phyloP scores from a whole-genome alignment of 2,797 vertebrate species.

The Pseudochromis fuscus region DNA sequence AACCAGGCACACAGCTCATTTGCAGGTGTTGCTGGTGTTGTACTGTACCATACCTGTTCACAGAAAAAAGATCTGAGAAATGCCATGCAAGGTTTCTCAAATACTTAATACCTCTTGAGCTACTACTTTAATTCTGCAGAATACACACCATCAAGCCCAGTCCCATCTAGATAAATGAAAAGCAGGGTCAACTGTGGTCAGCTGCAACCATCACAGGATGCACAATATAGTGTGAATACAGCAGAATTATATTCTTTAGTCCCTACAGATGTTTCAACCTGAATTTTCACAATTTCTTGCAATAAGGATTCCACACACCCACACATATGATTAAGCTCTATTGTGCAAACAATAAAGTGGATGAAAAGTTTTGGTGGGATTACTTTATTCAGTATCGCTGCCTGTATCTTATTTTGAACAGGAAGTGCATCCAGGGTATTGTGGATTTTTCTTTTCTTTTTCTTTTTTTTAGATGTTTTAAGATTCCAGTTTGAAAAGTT shows the following conservation, averaged over 20 bases:
- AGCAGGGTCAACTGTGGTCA: neutral
- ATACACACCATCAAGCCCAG: neutral
- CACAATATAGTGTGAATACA: constrained; percentile 15
- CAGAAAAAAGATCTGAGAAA: constrained; percentile 9
- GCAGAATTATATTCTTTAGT: constrained; percentile 1
- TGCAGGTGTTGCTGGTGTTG: constrained; percentile 29
- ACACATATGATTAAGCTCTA: constrained; percentile 8
- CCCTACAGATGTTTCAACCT: neutral
- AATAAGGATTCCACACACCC: neutral
- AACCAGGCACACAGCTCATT: constrained; percentile 21
- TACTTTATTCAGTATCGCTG: neutral
- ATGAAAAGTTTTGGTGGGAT: constrained; percentile 2
- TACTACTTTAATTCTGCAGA: constrained; percentile 4
- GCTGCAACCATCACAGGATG: constrained; percentile 4
- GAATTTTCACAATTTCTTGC: neutral
- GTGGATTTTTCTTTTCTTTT: no score
- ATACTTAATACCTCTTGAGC: constrained; percentile 6
- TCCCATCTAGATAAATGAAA: neutral
- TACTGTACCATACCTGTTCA: constrained; percentile 18
- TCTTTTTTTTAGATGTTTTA: neutral
- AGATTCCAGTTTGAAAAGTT: neutral
- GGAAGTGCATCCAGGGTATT: neutral
- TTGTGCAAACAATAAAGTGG: constrained; percentile 19
- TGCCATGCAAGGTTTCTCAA: neutral
- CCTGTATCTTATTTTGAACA: neutral